These are phyloP conservation scores for Amblyopsis hoosieri DNA, from an alignment of 2,797 vertebrate species.

Conservation along the genomic window DNA sequence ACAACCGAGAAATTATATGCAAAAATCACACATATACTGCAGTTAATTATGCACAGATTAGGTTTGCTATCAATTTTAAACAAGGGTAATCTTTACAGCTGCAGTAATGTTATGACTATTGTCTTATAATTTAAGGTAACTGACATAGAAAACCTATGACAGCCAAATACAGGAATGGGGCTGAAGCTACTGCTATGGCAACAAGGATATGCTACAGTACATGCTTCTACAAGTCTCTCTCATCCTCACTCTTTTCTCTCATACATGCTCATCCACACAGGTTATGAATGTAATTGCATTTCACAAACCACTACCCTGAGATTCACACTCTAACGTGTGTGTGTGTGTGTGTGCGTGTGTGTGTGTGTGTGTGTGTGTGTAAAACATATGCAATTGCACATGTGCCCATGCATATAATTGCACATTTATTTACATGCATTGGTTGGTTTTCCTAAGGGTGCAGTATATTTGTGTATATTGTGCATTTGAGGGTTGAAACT, in stretches of 20 bases:
- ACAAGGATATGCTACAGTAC: not conserved
- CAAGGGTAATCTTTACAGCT: too few species aligned
- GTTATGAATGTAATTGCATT: constrained; percentile 39
- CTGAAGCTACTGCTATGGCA: not conserved
- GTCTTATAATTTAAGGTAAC: too few species aligned
- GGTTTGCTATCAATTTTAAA: too few species aligned
- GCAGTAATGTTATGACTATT: too few species aligned
- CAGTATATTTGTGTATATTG: not conserved
- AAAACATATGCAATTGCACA: not conserved
- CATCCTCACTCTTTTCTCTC: not conserved
- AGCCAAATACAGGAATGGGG: not conserved
- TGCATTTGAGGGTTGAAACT: too few species aligned
- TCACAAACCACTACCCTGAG: constrained; percentile 32
- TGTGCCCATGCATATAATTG: not conserved
- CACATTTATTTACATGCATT: constrained; percentile 8
- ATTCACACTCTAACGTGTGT: constrained; percentile 37
- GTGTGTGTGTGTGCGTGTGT: constrained; percentile 29
- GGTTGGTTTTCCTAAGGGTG: constrained; percentile 31
- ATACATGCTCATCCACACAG: not conserved
- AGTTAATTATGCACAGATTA: too few species aligned
- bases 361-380: constrained; percentile 17
- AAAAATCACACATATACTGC: too few species aligned
- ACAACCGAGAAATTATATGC: too few species aligned
- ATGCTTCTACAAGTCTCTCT: constrained; percentile 2
- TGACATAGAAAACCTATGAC: not conserved